Evolutionary conservation across 2,113 vertebrate species (phyloP), one percentile per base, ranked within the genome.

Genomic region (Pteropus alecto): DNA sequence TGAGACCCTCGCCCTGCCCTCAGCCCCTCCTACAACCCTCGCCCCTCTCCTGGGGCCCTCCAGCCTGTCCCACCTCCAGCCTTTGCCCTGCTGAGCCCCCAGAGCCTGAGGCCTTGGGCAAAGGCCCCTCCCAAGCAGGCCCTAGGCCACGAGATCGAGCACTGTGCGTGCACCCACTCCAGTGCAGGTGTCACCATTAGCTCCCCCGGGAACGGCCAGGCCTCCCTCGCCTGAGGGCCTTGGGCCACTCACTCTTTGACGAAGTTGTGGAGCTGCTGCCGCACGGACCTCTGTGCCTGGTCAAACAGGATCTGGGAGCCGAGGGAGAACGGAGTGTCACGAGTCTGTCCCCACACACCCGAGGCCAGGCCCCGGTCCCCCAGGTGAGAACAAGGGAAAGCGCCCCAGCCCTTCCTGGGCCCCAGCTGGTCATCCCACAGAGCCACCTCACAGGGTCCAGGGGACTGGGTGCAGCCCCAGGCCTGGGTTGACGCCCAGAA

Each of bases 231-330:
- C 63, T 1, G 10, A 46, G 35, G 61, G 15, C n/a, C 26, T 2
- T 5, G 18, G 43, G 41, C 33, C 90, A 99, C 99, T 99, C 98
- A 99, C 99, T 99, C 99, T 98, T 99, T 99, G 61, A 99, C 99
- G 96, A 99, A 99, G 96, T 99, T 99, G 98, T 99, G 99, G 95
- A 99, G 96, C 98, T 99, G 99, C 96, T 99, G 99, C 95, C 99
- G 99, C 63, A 99, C 99, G 0, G 99, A 99, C 67, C 99, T 98
- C 99, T 99, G 99, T 5, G 99, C 99, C 98, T 99, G 99, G 98
- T 99, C 99, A 41, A 99, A 99, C 73, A 99, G 99, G 92, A 99
- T 99, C 99, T 99, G 98, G 43, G 98, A 98, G 8, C 7, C n/a
- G 1, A 28, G 24, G 30, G 41, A 93, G 28, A n/a, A 48, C 0